phyloP scores from a whole-genome alignment of 2,113 vertebrate species.

The Phalacrocorax aristotelis region DNA sequence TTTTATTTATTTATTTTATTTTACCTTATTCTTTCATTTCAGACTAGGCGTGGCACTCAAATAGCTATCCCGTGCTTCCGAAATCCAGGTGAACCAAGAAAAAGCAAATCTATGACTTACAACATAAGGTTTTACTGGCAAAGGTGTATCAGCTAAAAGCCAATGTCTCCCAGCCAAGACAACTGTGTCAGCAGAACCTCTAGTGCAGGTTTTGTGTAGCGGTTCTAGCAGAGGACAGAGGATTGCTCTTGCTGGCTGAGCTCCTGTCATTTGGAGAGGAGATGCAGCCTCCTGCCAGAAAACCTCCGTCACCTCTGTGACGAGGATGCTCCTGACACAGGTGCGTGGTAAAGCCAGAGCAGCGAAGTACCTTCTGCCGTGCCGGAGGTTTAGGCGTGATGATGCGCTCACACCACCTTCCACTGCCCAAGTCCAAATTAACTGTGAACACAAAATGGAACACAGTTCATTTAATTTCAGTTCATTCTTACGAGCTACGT shows the following conservation, averaged over 20 bases:
- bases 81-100: background rate
- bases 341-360: background rate
- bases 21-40: background rate
- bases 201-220: background rate
- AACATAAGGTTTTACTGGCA: background rate
- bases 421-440: background rate
- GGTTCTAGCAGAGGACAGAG: background rate
- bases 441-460: background rate
- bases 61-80: background rate
- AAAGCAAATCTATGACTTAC: background rate
- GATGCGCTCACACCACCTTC: accelerated
- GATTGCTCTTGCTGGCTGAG: background rate
- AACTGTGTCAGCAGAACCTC: background rate
- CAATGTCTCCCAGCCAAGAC: background rate
- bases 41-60: background rate
- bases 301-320: background rate
- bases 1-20: background rate
- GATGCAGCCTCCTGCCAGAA: background rate
- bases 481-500: no score
- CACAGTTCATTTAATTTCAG: background rate
- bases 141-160: background rate
- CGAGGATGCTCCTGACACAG: background rate
- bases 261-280: background rate
- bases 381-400: background rate
- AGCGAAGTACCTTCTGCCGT: background rate